Evolutionary conservation across 1,140 invertebrate genomes (phyloP).

Genomic region (Ips typographus): DNA sequence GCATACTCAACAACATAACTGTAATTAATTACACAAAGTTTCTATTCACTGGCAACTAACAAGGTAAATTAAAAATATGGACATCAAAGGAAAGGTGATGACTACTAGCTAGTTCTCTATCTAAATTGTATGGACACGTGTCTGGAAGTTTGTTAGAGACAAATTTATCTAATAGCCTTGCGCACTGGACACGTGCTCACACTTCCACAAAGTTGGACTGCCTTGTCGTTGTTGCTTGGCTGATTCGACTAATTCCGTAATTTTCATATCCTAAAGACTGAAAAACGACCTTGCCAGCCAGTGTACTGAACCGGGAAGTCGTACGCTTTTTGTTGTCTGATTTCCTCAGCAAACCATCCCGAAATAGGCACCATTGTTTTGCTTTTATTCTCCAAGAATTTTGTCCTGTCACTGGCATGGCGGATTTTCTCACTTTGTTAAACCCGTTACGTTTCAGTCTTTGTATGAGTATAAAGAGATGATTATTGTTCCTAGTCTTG

Average conservation of each 20-base stretch:
- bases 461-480: too few relatives aligned
- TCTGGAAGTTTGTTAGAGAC: too few relatives aligned
- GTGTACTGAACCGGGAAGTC: slow-evolving; percentile 16
- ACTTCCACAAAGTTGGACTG: neutral
- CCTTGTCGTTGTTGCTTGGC: neutral
- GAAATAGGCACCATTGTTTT: slow-evolving; percentile 9
- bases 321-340: slow-evolving; percentile 14
- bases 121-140: too few relatives aligned
- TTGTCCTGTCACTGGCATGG: neutral
- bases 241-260: slow-evolving; percentile 1
- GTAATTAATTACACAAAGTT: too few relatives aligned
- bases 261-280: neutral
- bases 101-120: too few relatives aligned
- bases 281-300: slow-evolving; percentile 8
- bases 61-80: too few relatives aligned
- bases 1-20: too few relatives aligned
- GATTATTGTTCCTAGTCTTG: too few relatives aligned
- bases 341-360: neutral
- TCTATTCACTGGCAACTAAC: too few relatives aligned
- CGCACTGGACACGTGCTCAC: too few relatives aligned
- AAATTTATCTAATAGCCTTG: too few relatives aligned
- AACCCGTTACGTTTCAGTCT: neutral
- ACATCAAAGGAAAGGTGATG: too few relatives aligned
- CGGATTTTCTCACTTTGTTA: slow-evolving; percentile 1
- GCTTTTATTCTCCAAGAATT: neutral